phyloP scores from a whole-genome alignment of 1,140 invertebrate genomes.

The Drosophila bipectinata region DNA sequence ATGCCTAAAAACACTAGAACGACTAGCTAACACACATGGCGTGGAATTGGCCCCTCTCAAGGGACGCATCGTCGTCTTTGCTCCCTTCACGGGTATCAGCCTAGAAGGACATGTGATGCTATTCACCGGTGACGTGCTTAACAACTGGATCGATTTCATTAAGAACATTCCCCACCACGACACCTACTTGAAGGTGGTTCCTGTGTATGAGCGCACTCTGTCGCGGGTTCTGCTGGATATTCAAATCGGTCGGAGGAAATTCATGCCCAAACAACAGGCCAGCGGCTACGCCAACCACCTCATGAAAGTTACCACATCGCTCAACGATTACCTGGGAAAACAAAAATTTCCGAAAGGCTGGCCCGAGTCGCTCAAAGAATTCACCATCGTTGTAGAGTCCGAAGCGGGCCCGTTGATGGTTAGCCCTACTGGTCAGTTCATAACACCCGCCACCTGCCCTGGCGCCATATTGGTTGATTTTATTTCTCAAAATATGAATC shows the following conservation, averaged over 20 bases:
- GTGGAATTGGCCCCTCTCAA: slow-evolving; percentile 88
- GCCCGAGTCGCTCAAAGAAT: slow-evolving; percentile 88
- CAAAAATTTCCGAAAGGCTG: slow-evolving; percentile 89
- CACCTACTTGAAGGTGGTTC: slow-evolving; percentile 89
- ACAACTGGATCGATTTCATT: slow-evolving; percentile 95
- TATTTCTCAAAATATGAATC: slow-evolving; percentile 90
- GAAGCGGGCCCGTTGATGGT: slow-evolving; percentile 96
- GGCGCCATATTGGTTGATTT: slow-evolving; percentile 93
- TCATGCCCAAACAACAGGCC: slow-evolving; percentile 94
- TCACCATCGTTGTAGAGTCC: slow-evolving; percentile 96
- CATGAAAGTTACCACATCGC: slow-evolving; percentile 91
- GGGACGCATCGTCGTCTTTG: slow-evolving; percentile 91
- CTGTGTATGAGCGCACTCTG: slow-evolving; percentile 92
- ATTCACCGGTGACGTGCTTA: slow-evolving; percentile 94
- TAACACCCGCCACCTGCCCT: slow-evolving; percentile 95
- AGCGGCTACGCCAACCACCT: slow-evolving; percentile 93
- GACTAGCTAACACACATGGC: slow-evolving; percentile 89
- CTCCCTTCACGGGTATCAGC: slow-evolving; percentile 94
- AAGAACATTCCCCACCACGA: slow-evolving; percentile 92
- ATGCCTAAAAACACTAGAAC: slow-evolving; percentile 90
- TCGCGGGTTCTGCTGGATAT: slow-evolving; percentile 92
- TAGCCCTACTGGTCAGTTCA: slow-evolving; percentile 96
- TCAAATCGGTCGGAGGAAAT: slow-evolving; percentile 93
- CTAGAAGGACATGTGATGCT: slow-evolving; percentile 94
- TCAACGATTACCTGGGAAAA: slow-evolving; percentile 91